Evolutionary conservation across 2,888 invertebrate species (phyloP), one percentile per base, ranked within the genome.

Genomic region (Listrodromus nycthemerus): DNA sequence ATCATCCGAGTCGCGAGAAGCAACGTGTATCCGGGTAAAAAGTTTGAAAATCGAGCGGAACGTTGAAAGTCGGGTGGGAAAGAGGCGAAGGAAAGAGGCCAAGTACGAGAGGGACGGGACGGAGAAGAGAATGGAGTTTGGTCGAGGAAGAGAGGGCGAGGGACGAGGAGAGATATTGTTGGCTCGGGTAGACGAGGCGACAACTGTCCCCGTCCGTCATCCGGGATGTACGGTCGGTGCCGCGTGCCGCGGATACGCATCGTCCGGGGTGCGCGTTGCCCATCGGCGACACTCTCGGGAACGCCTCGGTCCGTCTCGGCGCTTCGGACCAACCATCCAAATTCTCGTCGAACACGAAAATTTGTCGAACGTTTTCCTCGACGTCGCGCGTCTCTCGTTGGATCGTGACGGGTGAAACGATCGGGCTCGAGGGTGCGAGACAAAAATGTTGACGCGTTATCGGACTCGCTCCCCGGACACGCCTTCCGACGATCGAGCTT

Each of bases 121-220:
- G 41, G 50, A 37, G 37, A 24, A 70, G 70, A 73, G 67, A 52
- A 63, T 24, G 67, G 67, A 70, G 5, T 65, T 73, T 48, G 50
- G 48, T 58, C 70, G 65, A 33, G 70, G 79, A 82, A 78, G 80
- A 83, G 41, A 45, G 16, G 61, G 37, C 67, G 69, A 77, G 78
- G 75, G 70, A 77, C 82, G 52, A 82, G 86, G 76, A 84, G 87
- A 88, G 89, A 89, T 91, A 91, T 91, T 91, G 90, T 90, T 91
- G 90, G 90, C 90, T 90, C 85, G 87, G 75, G 88, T 86, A 85
- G 87, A 86, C 90, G 91, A 91, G 90, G 91, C 91, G 90, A 91
- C 92, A 92, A 92, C 92, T 92, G 92, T 92, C 91, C 90, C 91
- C 91, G 91, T 92, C 89, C 91, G 91, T 92, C 92, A 92, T 92